A percentile compares a stretch with the other conserved stretches of the same genome.
phyloP scores from a whole-genome alignment of 2,888 invertebrate genomes.

The Harmothoe impar region DNA sequence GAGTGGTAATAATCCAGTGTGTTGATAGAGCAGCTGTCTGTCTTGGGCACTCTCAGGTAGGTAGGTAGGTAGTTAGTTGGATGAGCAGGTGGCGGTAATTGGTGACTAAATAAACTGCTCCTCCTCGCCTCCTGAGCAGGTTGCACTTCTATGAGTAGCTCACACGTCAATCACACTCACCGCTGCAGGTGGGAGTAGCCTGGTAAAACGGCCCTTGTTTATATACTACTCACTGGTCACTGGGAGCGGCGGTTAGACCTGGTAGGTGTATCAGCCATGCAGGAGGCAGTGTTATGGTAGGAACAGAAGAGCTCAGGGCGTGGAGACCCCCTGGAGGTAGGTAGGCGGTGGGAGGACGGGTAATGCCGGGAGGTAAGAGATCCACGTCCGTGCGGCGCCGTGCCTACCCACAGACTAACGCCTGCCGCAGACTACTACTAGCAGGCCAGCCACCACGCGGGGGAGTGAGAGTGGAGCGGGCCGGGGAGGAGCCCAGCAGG shows the following conservation, averaged over 20 bases:
- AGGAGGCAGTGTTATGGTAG: no score
- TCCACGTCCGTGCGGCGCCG: constrained; percentile 16
- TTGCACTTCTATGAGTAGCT: no score
- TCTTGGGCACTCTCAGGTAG: no score
- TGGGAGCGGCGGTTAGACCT: background rate
- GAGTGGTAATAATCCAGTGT: no score
- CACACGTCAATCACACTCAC: background rate
- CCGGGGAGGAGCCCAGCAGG: background rate
- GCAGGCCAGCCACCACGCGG: background rate
- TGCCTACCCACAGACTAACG: constrained; percentile 15
- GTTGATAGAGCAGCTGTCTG: no score
- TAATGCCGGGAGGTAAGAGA: background rate
- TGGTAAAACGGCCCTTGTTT: background rate
- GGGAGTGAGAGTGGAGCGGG: background rate
- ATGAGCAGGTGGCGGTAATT: no score
- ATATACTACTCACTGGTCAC: background rate
- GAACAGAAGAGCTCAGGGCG: background rate
- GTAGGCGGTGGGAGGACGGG: background rate
- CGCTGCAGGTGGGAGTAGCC: background rate
- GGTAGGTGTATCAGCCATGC: background rate
- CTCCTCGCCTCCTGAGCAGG: no score
- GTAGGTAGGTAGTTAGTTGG: no score
- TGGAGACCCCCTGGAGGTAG: background rate
- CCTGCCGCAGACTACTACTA: background rate
- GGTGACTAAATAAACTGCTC: no score